These are phyloP conservation scores for Stomatorhinus ivindoensis DNA, from an alignment of 2,113 vertebrate species.

Conservation along the genomic window DNA sequence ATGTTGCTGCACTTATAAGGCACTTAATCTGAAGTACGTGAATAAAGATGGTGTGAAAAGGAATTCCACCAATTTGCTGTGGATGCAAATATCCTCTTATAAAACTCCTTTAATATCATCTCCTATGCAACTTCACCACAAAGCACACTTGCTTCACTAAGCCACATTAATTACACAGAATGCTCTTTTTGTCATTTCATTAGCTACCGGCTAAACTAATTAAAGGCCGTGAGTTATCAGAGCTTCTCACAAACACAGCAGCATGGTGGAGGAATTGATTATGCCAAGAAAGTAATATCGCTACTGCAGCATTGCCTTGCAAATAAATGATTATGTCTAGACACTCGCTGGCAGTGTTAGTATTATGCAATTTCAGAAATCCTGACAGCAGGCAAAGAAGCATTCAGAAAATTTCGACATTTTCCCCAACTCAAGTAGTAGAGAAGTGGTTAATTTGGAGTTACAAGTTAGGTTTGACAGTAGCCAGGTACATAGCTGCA, in stretches of 20 bases:
- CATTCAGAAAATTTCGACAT: neutral
- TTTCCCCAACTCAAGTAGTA: neutral
- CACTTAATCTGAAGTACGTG: neutral
- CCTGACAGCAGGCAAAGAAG: neutral
- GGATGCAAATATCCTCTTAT: neutral
- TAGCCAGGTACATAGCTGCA: neutral
- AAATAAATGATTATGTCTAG: constrained; percentile 6
- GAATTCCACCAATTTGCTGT: neutral
- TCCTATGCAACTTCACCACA: neutral
- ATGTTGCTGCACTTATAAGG: neutral
- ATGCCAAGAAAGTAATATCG: neutral
- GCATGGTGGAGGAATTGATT: neutral
- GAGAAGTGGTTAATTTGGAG: neutral
- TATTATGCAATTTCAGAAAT: neutral
- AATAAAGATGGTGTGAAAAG: neutral
- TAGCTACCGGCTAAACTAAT: neutral
- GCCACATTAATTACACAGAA: constrained; percentile 7
- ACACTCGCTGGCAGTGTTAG: neutral
- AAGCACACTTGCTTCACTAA: neutral
- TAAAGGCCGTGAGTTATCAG: neutral
- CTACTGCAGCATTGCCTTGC: neutral
- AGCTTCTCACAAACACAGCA: neutral
- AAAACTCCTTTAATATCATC: neutral
- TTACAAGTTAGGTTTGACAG: neutral
- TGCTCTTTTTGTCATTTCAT: constrained; percentile 1